Evolutionary conservation across 53 echinoderm and acorn worm species (phyloP), one percentile per base, ranked within the genome.

Genomic region (Stichopus horrens): DNA sequence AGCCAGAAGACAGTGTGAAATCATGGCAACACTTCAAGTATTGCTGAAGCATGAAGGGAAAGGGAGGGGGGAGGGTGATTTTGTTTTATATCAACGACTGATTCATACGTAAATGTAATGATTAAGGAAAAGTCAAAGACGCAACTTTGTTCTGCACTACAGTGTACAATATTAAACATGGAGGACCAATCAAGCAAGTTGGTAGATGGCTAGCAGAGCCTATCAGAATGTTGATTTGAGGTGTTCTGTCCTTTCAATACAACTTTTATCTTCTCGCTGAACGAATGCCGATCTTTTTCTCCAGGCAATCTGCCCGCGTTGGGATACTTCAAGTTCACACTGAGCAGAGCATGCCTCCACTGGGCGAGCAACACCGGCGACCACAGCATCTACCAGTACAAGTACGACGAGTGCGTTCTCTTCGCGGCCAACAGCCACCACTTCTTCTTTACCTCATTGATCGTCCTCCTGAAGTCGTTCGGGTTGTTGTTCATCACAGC

Each of bases 381-480:
- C 37, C 73, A 90, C 23, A 89, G 57, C 59, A 76, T 88, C n/a
- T 20, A 7, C 51, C 80, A 88, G 7, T 93, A 93, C 56, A 89
- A 92, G 78, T 95, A 95, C 86, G 89, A 89, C 60, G 93, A 95
- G 74, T 95, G 95, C 86, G 90, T 90, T 57, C 76, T 95, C 81
- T 95, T 93, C 76, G 90, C 92, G 74, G 86, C 92, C 8, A 79
- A 76, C 21, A 86, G 87, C 14, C 95, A 95, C 65, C 89, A 92
- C 74, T 85, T 89, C 57, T 89, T 89, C 89, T 92, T 95, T 75
- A 75, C 89, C 51, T 86, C 92, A 7, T 84, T 90, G 58, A 89
- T 91, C 7, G 66, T 95, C 76, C 66, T 93, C 23, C 92, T 95
- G 58, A 95, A 95, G 80, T 90, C 86, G 8, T 20, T 93, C 9